phyloP scores from a whole-genome alignment of 2,888 invertebrate genomes.

The Ametastegia equiseti region DNA sequence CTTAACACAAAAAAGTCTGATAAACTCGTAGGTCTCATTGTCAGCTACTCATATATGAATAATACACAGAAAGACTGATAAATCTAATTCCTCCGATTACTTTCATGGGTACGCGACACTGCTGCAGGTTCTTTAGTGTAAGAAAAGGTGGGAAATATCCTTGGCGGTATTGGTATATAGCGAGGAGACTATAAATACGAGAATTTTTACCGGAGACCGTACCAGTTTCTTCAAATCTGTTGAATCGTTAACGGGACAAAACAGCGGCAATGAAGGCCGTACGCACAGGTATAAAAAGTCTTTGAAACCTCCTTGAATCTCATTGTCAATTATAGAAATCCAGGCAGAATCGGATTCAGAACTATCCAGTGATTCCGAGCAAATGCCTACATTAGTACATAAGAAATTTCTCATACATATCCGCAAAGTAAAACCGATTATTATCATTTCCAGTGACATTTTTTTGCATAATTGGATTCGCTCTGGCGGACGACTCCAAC shows the following conservation, averaged over 20 bases:
- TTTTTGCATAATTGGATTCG: neutral
- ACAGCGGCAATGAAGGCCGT: neutral
- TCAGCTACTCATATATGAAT: too few species aligned
- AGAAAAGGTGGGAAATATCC: too few species aligned
- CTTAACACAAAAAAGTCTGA: too few species aligned
- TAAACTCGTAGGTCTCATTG: too few species aligned
- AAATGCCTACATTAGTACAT: neutral
- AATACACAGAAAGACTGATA: too few species aligned
- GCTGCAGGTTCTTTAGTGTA: too few species aligned
- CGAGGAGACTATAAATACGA: neutral
- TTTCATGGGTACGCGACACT: too few species aligned
- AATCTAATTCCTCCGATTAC: too few species aligned
- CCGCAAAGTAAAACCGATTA: neutral
- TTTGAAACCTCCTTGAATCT: neutral
- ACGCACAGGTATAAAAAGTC: neutral
- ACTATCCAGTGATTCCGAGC: neutral
- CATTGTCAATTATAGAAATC: neutral
- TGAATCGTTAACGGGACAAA: constrained; percentile 54
- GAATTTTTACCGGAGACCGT: neutral
- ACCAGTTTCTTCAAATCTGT: constrained; percentile 52
- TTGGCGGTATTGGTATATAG: neutral
- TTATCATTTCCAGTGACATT: neutral
- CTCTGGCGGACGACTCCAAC: neutral
- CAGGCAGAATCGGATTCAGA: neutral
- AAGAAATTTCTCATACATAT: neutral